Conservation (phyloP, 2,113 vertebrate genomes). For the Glareola pratincola region DNA sequence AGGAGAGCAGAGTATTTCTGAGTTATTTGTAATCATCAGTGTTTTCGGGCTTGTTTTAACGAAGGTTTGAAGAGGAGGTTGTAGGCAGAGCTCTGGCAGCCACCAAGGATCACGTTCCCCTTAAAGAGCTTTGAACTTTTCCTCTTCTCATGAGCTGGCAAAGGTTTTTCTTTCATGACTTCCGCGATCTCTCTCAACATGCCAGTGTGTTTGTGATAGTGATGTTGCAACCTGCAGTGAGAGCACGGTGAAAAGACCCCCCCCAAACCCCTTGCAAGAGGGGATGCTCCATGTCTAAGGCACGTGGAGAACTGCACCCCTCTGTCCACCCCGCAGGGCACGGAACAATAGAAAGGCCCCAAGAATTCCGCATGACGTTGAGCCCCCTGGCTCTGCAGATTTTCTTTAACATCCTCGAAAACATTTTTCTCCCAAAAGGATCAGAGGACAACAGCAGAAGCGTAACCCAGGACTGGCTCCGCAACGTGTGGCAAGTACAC, state of each 20-base stretch:
- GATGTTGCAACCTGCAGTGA: constrained; percentile 61
- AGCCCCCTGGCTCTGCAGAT: neutral
- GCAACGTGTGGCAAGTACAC: neutral
- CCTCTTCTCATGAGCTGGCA: rapidly evolving
- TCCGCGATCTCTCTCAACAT: constrained; percentile 10
- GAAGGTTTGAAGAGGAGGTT: neutral
- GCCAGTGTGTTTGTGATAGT: neutral
- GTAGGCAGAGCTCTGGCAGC: neutral
- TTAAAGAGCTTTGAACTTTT: neutral
- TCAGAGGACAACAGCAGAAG: neutral
- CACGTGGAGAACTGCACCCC: neutral
- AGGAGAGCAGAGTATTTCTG: neutral
- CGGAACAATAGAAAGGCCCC: neutral
- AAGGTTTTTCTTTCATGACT: neutral
- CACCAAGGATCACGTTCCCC: rapidly evolving
- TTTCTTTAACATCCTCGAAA: neutral
- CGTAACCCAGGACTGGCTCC: neutral
- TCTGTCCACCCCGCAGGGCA: neutral
- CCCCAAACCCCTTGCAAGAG: neutral
- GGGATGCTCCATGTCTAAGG: neutral
- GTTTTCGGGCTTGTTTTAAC: neutral
- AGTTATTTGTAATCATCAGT: neutral
- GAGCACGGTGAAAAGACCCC: neutral
- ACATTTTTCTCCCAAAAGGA: neutral
- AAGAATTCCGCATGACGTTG: neutral